A percentile compares a stretch with the other conserved stretches of the same genome.
Evolutionary conservation across 2,888 invertebrate species (phyloP).

Genomic region (Drosophila paramelanica): DNA sequence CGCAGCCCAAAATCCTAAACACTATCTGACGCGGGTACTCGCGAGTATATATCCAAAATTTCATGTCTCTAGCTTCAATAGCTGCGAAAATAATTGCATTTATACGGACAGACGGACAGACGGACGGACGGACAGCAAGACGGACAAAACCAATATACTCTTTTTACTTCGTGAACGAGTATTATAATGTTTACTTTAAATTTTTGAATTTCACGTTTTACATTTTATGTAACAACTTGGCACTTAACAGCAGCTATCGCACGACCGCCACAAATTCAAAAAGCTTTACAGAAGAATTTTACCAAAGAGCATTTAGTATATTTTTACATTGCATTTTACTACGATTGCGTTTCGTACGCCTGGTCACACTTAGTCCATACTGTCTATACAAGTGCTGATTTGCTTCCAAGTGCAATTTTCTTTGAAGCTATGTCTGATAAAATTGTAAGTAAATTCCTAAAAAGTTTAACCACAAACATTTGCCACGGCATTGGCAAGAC

Average conservation of each 20-base stretch:
- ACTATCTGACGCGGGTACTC: too few species aligned
- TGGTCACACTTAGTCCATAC: slow-evolving; percentile 42
- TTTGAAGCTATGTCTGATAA: slow-evolving; percentile 66
- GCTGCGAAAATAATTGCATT: too few species aligned
- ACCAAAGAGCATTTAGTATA: neutral
- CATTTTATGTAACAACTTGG: neutral
- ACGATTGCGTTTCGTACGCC: neutral
- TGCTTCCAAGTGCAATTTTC: slow-evolving; percentile 48
- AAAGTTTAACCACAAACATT: slow-evolving; percentile 4
- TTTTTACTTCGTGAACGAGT: too few species aligned
- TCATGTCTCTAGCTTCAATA: too few species aligned
- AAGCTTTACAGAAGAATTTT: slow-evolving; percentile 2
- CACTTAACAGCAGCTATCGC: neutral
- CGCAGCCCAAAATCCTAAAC: too few species aligned
- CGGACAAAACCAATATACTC: too few species aligned
- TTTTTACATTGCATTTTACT: neutral
- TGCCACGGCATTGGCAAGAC: neutral
- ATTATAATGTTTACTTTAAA: neutral
- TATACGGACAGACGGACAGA: too few species aligned
- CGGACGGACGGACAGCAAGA: too few species aligned
- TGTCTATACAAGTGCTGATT: slow-evolving; percentile 45
- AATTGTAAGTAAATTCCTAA: slow-evolving; percentile 70
- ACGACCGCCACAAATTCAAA: neutral
- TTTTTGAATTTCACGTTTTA: slow-evolving; percentile 1
- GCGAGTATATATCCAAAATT: too few species aligned